phyloP scores from a whole-genome alignment of 2,113 vertebrate genomes.

The Fregata magnificens region DNA sequence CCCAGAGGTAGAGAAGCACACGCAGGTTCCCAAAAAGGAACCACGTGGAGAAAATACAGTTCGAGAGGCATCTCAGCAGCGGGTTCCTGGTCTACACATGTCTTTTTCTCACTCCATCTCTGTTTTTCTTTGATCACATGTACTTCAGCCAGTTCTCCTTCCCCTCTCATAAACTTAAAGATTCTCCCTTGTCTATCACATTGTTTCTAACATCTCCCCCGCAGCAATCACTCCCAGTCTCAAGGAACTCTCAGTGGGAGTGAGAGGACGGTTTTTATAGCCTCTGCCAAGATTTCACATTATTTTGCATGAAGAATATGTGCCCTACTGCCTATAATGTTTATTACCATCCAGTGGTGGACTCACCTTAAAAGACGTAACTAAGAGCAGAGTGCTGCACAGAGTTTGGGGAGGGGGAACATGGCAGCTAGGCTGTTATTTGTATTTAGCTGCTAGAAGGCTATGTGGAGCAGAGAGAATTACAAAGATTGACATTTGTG shows the following conservation, averaged over 20 bases:
- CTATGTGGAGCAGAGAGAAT: background rate
- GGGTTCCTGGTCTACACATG: fast-evolving
- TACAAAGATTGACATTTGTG: background rate
- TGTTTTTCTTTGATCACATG: fast-evolving
- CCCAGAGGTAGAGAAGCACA: background rate
- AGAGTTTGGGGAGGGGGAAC: background rate
- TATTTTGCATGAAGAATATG: background rate
- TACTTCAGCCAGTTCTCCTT: background rate
- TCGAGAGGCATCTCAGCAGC: background rate
- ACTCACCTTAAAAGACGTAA: background rate
- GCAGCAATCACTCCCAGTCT: background rate
- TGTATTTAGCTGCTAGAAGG: background rate
- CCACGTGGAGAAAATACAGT: background rate
- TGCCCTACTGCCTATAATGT: background rate
- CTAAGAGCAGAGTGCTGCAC: background rate
- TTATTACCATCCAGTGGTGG: background rate
- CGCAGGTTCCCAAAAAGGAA: background rate
- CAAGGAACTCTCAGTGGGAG: background rate
- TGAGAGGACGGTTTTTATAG: background rate
- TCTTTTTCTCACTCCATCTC: background rate
- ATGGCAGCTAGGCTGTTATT: background rate
- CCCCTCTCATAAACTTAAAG: background rate
- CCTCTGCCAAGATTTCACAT: background rate
- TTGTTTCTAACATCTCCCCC: background rate
- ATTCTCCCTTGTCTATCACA: background rate